These are phyloP conservation scores for Trematocara variabile DNA, from an alignment of 2,113 vertebrate genomes.

Conservation along the genomic window DNA sequence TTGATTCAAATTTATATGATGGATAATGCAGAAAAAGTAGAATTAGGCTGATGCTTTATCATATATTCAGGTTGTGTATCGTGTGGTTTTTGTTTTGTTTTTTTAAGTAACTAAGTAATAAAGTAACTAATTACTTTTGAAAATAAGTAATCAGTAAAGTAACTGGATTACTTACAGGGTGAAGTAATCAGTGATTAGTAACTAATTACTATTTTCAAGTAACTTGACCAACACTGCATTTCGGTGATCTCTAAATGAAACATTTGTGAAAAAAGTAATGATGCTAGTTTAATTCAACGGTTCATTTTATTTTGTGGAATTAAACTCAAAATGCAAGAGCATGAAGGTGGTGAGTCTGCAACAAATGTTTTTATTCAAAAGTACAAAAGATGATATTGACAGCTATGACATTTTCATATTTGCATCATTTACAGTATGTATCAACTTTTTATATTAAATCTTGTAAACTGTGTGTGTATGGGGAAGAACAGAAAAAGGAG, in stretches of 20 bases:
- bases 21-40: not conserved
- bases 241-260: not conserved
- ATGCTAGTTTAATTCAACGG: not conserved
- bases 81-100: rapidly evolving
- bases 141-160: not conserved
- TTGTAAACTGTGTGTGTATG: not conserved
- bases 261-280: not conserved
- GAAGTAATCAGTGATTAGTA: not conserved
- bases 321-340: not conserved
- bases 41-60: not conserved
- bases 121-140: not conserved
- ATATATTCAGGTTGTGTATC: not conserved
- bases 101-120: not conserved
- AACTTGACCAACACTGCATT: not conserved
- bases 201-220: not conserved
- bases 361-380: not conserved
- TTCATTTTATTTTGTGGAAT: not conserved
- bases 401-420: not conserved
- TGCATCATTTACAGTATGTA: not conserved
- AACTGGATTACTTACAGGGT: not conserved
- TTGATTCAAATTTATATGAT: not conserved
- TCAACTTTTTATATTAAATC: not conserved
- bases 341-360: not conserved
- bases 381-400: not conserved
- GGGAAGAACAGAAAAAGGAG: not conserved